Percentiles rank a stretch among this genome's conserved stretches.
Conservation (phyloP, 2,797 vertebrate species). For the Alosa sapidissima region DNA sequence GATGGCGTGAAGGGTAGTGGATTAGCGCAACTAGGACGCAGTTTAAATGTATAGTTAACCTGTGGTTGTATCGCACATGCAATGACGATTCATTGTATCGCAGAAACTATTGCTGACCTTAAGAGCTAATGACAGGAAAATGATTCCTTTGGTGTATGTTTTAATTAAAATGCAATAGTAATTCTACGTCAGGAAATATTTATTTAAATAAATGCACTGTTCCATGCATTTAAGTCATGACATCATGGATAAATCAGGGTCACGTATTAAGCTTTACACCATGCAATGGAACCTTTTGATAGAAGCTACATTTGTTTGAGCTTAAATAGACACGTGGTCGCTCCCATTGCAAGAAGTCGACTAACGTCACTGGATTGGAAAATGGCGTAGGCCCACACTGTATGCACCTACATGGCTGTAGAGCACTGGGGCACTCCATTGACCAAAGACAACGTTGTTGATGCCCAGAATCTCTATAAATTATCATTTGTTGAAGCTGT, state of each 20-base stretch:
- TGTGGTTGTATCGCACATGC: not conserved
- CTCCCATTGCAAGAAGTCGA: constrained; percentile 56
- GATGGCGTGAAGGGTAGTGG: not conserved
- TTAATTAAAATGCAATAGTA: not conserved
- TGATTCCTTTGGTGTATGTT: not conserved
- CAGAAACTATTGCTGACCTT: not conserved
- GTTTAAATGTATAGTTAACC: not conserved
- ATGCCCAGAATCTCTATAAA: not conserved
- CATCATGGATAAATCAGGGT: not conserved
- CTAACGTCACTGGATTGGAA: constrained; percentile 67
- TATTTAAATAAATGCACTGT: not conserved
- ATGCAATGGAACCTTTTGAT: not conserved
- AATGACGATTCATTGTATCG: not conserved
- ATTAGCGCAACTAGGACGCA: not conserved
- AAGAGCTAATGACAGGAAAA: not conserved
- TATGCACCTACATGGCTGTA: not conserved
- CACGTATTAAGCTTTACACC: not conserved
- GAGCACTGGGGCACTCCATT: not conserved
- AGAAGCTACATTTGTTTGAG: not conserved
- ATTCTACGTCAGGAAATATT: not conserved
- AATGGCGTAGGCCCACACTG: constrained; percentile 63
- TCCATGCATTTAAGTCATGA: not conserved
- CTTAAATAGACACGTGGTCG: constrained; percentile 63
- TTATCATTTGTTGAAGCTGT: not conserved
- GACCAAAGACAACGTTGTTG: not conserved